Evolutionary conservation across 2,888 invertebrate species (phyloP), one percentile per base, ranked within the genome.

Genomic region (Taphrorychus bicolor): DNA sequence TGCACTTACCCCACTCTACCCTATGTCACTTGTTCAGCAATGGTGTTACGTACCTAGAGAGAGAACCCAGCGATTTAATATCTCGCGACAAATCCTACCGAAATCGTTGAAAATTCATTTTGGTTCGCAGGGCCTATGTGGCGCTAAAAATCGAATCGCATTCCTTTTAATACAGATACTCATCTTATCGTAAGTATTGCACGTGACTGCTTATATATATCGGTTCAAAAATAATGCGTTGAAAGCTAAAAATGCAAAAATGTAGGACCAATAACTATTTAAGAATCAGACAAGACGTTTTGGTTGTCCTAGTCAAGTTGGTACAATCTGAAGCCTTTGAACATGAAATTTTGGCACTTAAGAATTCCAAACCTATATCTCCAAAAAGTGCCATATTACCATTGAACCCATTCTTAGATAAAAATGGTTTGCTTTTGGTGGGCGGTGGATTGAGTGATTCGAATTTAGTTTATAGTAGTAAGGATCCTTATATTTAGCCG

Each of bases 371-470:
- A 18, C 16, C 3, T 1, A 42, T 64, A 22, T 60, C 60, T 19
- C 3, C 17, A 4, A 64, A 61, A n/a, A 68, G 62, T 22, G 60
- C 59, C 53, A 19, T 65, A 48, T 16, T n/a, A 19, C 9, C 41
- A 17, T 42, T 72, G 9, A 56, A 63, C 17, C 73, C 68, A 17
- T 60, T 71, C 48, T 41, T 72, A 17, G 71, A 68, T 21, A 22
- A 59, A 22, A 21, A 66, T 16, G 60, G 4, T 9, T 72, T n/a
- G n/a, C 60, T 69, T 3, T 60, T 66, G 19, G 71, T 72, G 14
- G 72, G 71, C 2, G 72, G 70, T 17, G 24, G 73, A 14, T 40
- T 73, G 52, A 19, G 18, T 48, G 54, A 72, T 32, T 41, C 70
- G 1, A 18, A 45, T 41, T 51, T 73, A 56, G 7, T 4, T 9